phyloP scores from a whole-genome alignment of 2,888 invertebrate species.

The Allophyes oxyacanthae region DNA sequence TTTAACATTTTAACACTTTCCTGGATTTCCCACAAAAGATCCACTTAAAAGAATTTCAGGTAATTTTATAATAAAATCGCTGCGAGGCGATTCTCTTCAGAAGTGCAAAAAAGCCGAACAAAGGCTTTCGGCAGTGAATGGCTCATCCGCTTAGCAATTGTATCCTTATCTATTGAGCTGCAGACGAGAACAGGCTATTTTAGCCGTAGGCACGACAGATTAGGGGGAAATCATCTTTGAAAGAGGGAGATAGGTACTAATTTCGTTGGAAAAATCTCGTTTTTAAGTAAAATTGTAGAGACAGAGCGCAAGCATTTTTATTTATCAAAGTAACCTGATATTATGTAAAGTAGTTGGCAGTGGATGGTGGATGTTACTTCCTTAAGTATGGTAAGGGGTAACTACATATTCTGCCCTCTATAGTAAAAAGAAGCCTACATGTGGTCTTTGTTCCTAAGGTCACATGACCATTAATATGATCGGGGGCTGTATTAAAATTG shows the following conservation, averaged over 20 bases:
- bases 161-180: slow-evolving; percentile 50
- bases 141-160: slow-evolving; percentile 37
- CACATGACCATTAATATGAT: too few species aligned
- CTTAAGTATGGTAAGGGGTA: too few species aligned
- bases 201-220: slow-evolving; percentile 25
- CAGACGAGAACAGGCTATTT: slow-evolving; percentile 32
- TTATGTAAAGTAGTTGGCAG: too few species aligned
- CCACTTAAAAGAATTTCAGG: slow-evolving; percentile 20
- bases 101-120: slow-evolving; percentile 36
- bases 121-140: slow-evolving; percentile 43
- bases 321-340: too few species aligned
- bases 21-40: not conserved
- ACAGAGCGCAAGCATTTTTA: too few species aligned
- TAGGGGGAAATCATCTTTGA: slow-evolving; percentile 31
- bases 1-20: too few species aligned
- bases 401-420: too few species aligned
- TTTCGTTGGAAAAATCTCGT: slow-evolving; percentile 14
- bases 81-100: slow-evolving; percentile 15
- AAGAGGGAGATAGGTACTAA: slow-evolving; percentile 2
- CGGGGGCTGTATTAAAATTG: too few species aligned
- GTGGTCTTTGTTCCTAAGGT: too few species aligned
- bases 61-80: slow-evolving; percentile 31
- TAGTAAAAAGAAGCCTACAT: too few species aligned
- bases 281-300: not conserved
- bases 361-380: too few species aligned